Base-by-base conservation (phyloP, 2,113 vertebrate species). In the Strix aluco region DNA sequence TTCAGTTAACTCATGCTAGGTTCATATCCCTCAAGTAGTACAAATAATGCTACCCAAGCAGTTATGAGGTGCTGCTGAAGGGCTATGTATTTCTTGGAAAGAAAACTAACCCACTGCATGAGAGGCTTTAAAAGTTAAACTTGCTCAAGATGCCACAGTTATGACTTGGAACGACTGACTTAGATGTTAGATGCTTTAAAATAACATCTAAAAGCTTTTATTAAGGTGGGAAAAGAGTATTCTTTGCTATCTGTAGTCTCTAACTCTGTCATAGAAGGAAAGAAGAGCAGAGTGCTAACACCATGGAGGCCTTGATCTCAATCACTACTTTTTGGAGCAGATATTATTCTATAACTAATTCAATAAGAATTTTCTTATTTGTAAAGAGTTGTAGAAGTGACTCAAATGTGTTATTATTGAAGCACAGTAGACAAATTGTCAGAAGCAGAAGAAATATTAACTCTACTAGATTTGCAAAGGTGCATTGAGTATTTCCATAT, bases 301-400 rank as follows among this genome's bases (percentile, higher is more conserved):
- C 10, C 61, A 25, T 34, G 32, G 9, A 74, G 16, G 12, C 3
- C 25, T 78, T 83, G 27, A 34, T 51, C 25, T 67, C 19, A 17
- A 57, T 78, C 12, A 10, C 6, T 57, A 2, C 11, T 3, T 58
- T 91, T 67, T 42, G 26, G 40, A 25, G 10, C 6, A 25, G 47
- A 19, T 1, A 40, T 9, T 57, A 58, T 62, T 63, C 30, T 22
- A 40, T 32, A 63, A 22, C 0, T 0, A 79, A 63, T 34, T 81
- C 25, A 63, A 29, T 20, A 67, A 13, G 22, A 25, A 38, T 82
- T 46, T 63, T 27, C 14, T 9, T 26, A 6, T 59, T 79, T 66
- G 23, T 26, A 34, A 70, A 62, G 32, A 51, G 12, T 11, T 83
- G 18, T 57, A 83, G 20, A 55, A 86, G 13, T 44, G 20, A 11